Base-by-base conservation (phyloP, 2,888 invertebrate species). In the Dryococelus australis region DNA sequence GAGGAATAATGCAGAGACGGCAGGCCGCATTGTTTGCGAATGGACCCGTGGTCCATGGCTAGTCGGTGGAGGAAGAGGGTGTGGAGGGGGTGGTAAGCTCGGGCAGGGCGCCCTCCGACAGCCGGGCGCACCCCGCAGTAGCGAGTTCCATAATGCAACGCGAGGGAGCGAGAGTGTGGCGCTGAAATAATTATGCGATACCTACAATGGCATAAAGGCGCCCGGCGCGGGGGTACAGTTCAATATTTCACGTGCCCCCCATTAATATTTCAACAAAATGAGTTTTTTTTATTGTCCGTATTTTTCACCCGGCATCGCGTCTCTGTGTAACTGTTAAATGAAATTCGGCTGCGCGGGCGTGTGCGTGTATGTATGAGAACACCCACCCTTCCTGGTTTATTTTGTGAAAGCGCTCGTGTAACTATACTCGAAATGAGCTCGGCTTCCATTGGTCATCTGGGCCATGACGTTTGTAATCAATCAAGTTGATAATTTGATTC, bases 381-480 rank as follows among this genome's bases (percentile, higher is more conserved):
- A 53, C 9, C 20, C 43, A 79, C 80, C 35, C 53, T 5, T 81
- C 87, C 83, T 79, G 27, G 27, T 26, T 83, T 83, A 28, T 83
- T 35, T 83, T 83, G 83, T 83, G 83, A 35, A 43, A 35, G 35
- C 43, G 83, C 28, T 28, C 43, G 83, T 83, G 83, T 43, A 83
- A 43, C 83, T 28, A 43, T 86, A 87, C 86, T 87, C 86, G 87
- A 86, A 87, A 87, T 87, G 87, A 87, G 87, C 86, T 87, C 87
- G 88, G 87, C 89, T 89, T 89, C 89, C 90, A 90, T 89, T 90
- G 89, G 89, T 88, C 88, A 88, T 88, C 88, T 89, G 88, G 88
- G 85, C 88, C 89, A 87, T 89, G 88, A 89, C 88, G 88, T 87
- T 88, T 88, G 88, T 89, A 89, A 89, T 89, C 89, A 89, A 90